Conservation (phyloP, 23 tunicate species). For the Trididemnum miniatum region DNA sequence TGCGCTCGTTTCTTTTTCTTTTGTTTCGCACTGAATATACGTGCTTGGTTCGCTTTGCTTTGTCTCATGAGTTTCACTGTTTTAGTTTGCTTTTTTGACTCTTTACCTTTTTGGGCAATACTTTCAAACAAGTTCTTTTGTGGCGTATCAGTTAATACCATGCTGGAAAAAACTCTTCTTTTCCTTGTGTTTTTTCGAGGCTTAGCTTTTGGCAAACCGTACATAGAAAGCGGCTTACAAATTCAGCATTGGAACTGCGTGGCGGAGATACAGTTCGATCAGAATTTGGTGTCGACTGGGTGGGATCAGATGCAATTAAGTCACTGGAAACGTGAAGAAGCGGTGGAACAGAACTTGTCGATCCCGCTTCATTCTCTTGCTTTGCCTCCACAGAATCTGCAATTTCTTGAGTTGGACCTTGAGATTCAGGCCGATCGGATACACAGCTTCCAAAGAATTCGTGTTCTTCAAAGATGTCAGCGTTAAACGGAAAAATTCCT, state of each 20-base stretch:
- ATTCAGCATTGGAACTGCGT: too few species aligned
- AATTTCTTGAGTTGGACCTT: too few species aligned
- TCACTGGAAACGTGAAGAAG: too few species aligned
- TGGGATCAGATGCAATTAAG: too few species aligned
- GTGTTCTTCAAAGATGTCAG: neutral
- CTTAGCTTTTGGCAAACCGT: too few species aligned
- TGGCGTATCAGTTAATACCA: slow-evolving; percentile 1
- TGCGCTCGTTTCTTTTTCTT: neutral
- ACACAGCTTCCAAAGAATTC: neutral
- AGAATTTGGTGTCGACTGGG: too few species aligned
- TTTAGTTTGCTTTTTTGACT: neutral
- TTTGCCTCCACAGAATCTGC: too few species aligned
- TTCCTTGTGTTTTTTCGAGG: neutral
- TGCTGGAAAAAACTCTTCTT: neutral
- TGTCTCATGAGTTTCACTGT: neutral
- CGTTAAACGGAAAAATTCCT: slow-evolving; percentile 5
- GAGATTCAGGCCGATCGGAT: neutral
- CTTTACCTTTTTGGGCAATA: neutral
- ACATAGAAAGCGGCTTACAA: too few species aligned
- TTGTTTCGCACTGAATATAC: neutral
- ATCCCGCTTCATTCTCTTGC: neutral
- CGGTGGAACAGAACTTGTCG: neutral
- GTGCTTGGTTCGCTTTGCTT: neutral
- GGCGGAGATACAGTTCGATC: too few species aligned
- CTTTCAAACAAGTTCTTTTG: neutral